These are phyloP conservation scores for Nomada fabriciana DNA, from an alignment of 2,888 invertebrate species.

Conservation along the genomic window DNA sequence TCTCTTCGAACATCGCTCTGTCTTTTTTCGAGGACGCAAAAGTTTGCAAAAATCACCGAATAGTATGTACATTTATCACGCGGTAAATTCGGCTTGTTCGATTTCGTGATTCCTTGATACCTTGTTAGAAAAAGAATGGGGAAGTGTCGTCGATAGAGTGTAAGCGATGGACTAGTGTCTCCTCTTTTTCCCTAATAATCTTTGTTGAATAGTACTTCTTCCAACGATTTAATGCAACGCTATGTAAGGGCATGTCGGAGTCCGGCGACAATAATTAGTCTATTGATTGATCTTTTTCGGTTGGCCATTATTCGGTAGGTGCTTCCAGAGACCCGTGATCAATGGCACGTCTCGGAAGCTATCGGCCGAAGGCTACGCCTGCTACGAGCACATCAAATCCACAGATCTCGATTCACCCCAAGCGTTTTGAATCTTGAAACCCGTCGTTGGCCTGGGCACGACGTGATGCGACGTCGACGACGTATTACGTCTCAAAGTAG, in stretches of 20 bases:
- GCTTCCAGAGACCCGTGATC: slow-evolving; percentile 81
- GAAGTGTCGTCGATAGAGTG: neutral
- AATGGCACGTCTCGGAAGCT: slow-evolving; percentile 81
- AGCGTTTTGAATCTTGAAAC: slow-evolving; percentile 78
- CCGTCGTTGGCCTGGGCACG: slow-evolving; percentile 76
- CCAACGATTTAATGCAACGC: neutral
- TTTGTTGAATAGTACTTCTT: neutral
- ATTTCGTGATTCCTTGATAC: neutral
- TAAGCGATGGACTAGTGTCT: neutral
- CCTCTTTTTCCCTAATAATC: neutral
- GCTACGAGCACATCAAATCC: slow-evolving; percentile 81
- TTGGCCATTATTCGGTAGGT: slow-evolving; percentile 75
- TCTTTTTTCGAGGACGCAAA: slow-evolving; percentile 11
- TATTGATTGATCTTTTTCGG: slow-evolving; percentile 67
- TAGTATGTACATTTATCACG: neutral
- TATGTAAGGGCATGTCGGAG: neutral
- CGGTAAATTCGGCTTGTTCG: neutral
- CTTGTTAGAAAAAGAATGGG: too few relatives aligned
- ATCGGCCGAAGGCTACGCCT: slow-evolving; percentile 78
- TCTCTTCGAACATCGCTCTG: slow-evolving; percentile 42
- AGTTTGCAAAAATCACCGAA: neutral
- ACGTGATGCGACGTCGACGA: slow-evolving; percentile 75
- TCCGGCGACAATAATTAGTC: slow-evolving; percentile 31
- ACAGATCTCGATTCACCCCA: slow-evolving; percentile 80
- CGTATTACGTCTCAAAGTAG: slow-evolving; percentile 74